Evolutionary conservation across 2,113 vertebrate species (phyloP), one percentile per base, ranked within the genome.

Genomic region (Brachirus orientalis): DNA sequence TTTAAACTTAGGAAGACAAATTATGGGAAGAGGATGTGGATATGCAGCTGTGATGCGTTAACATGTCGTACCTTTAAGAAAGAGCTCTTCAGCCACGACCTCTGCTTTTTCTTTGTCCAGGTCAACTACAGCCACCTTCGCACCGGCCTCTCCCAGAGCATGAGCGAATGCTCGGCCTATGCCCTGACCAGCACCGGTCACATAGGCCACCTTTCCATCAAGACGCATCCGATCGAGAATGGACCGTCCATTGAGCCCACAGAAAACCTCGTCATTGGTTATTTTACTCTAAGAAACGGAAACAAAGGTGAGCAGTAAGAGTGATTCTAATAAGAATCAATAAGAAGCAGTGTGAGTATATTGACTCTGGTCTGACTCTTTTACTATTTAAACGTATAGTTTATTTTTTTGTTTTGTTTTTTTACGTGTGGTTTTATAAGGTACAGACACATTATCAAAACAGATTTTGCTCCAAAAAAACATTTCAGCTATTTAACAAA

Each of bases 161-260:
- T 95, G 94, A 33, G 93, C 92, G 10, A 95, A 95, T 3, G 89
- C 92, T 63, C 94, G 90, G 33, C 94, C 93, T 4, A 95, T 94
- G 1, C 93, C 94, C 75, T 95, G 93, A 7, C 93, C 94, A 1
- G 82, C 93, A 0, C 93, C 93, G 0, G 94, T 95, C 59, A 95
- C 90, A 0, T 92, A 94, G 35, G 93, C 93, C 43, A 93, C 92
- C 82, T 90, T 89, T 16, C 86, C 89, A 9, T 94, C 93, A 46
- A 94, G 72, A 0, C 89, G 86, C 84, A 95, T 84, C 16, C 91
- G 89, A 28, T 94, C 92, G 4, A 95, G 88, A 61, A 95, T 90
- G 72, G 62, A 19, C 10, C 8, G 51, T 1, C 77, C 80, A 1
- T 54, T 53, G 1, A 84, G 77, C n/a, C 94, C 94, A 63, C 69